Base-by-base conservation (phyloP, 1,140 invertebrate genomes). In the Holotrichia oblita region DNA sequence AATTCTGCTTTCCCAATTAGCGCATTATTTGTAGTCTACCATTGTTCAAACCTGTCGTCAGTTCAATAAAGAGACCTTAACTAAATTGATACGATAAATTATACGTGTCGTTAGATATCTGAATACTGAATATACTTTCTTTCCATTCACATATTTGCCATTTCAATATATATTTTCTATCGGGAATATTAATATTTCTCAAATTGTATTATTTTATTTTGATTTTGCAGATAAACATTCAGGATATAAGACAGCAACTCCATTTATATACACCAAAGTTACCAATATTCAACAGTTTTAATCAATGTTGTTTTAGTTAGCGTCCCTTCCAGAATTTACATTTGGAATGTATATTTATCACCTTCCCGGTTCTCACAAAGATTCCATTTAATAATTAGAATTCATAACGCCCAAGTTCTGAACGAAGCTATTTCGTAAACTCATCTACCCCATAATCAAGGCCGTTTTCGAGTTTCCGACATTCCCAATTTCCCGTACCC, bases 401-500 rank as follows among this genome's bases (percentile, higher is more conserved):
- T 27, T 69, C 61, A 69, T 69, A 69, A 69, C 27, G 22, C 14
- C 22, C 61, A 69, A 27, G 61, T 69, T 27, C 27, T 69, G 20
- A 27, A 69, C 10, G 27, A 69, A 69, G 61, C 61, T 69, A 69
- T 34, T 34, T 34, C 61, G 22, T 69, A 69, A 69, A 27, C 61
- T 69, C 61, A 69, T 69, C 61, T 69, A 69, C 20, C 61, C 22
- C 22, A 69, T 69, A 69, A 69, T 69, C 61, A 69, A 69, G 22
- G 61, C 61, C 22, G 22, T 69, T 69, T 34, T 69, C 61, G 61
- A 69, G 61, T 69, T 69, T 27, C 61, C 61, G 61, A 69, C 61
- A 69, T 69, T 69, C 61, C 61, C 61, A 69, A 69, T 69, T 69
- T 69, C 61, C 61, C 61, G 61, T 48, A 69, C 20, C 22, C 61